Percentiles rank a stretch among this genome's conserved stretches.
These are phyloP conservation scores for Chrysocyon brachyurus DNA, from an alignment of 2,797 vertebrate genomes.

Conservation along the genomic window DNA sequence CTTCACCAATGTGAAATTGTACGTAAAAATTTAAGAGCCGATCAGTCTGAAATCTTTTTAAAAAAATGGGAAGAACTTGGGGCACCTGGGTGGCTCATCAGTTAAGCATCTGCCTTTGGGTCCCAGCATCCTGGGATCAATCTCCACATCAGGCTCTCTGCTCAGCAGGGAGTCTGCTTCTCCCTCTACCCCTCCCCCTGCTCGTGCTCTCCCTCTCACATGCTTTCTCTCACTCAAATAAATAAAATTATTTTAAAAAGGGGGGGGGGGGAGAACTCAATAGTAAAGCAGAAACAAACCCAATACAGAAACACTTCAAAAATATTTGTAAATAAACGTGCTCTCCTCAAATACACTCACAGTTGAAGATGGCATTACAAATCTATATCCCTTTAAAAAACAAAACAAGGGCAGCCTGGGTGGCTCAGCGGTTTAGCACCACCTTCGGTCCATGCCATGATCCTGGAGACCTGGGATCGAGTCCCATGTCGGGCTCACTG, in stretches of 20 bases:
- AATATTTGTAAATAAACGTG: not conserved
- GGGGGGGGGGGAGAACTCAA: not conserved
- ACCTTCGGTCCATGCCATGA: no score
- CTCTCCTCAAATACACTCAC: not conserved
- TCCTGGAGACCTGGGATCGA: no score
- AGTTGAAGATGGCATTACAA: not conserved
- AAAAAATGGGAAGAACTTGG: not conserved
- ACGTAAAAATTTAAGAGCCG: not conserved
- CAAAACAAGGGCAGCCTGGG: no score
- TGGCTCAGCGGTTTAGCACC: no score
- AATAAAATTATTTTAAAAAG: not conserved
- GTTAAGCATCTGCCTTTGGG: not conserved
- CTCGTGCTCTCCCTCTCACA: not conserved
- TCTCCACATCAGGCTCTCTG: not conserved
- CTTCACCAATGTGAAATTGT: not conserved
- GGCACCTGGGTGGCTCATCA: not conserved
- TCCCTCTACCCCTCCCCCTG: not conserved
- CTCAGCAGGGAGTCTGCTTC: not conserved
- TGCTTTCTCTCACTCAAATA: not conserved
- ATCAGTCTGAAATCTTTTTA: not conserved
- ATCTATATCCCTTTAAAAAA: not conserved
- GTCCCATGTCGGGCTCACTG: no score
- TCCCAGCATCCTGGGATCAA: not conserved
- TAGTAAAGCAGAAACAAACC: slow-evolving; percentile 13
- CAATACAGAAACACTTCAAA: not conserved